Percentiles rank a stretch among this genome's conserved stretches.
Conservation (phyloP, 1,140 invertebrate species). For the Polyergus mexicanus region DNA sequence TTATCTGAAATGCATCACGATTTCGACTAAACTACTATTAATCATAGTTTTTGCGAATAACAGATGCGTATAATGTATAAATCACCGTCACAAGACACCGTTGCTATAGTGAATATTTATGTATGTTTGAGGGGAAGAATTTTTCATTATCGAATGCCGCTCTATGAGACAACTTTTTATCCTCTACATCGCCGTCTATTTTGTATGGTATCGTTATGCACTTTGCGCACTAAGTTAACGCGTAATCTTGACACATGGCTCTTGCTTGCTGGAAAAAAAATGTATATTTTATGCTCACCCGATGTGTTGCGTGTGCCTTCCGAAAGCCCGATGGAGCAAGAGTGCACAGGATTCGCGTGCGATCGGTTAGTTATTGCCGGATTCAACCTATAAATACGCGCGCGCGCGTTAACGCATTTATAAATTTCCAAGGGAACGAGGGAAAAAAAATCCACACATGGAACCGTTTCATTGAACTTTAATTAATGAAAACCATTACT, state of each 20-base stretch:
- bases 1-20: background rate
- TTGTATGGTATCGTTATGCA: slow-evolving; percentile 47
- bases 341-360: background rate
- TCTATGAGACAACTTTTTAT: slow-evolving; percentile 21
- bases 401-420: slow-evolving; percentile 42
- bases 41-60: background rate
- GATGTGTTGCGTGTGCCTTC: slow-evolving; percentile 17
- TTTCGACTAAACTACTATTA: slow-evolving; percentile 10
- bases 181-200: slow-evolving; percentile 28
- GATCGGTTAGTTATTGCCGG: slow-evolving; percentile 56
- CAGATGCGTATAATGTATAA: background rate
- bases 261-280: slow-evolving; percentile 25
- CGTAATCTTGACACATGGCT: slow-evolving; percentile 58
- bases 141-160: slow-evolving; percentile 36
- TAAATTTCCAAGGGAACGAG: slow-evolving; percentile 44
- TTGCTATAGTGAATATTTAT: slow-evolving; percentile 41
- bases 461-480: slow-evolving; percentile 50
- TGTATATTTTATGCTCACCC: slow-evolving; percentile 44
- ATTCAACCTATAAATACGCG: slow-evolving; percentile 47
- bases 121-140: background rate
- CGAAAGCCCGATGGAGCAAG: background rate
- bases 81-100: background rate
- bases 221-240: slow-evolving; percentile 52
- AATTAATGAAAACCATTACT: slow-evolving; percentile 54
- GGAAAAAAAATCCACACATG: background rate